These are phyloP conservation scores for Pristionchus exspectatus DNA, from an alignment of 2,888 invertebrate species.

Conservation along the genomic window DNA sequence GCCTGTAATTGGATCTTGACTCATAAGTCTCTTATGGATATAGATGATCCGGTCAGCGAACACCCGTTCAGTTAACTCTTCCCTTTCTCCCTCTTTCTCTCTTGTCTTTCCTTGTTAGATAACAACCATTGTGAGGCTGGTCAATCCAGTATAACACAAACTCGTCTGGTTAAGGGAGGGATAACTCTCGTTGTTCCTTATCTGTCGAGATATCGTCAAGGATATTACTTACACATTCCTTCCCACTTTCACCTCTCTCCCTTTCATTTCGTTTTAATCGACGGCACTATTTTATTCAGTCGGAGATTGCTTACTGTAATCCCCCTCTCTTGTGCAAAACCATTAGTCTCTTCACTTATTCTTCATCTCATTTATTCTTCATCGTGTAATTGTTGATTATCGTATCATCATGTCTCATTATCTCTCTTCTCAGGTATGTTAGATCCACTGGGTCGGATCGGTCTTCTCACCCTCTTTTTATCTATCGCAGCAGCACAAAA, in stretches of 20 bases:
- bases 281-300: background rate
- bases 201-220: conserved; percentile 40
- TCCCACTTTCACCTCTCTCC: conserved; percentile 26
- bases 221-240: conserved; percentile 47
- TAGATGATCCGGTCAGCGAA: background rate
- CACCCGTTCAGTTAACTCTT: conserved; percentile 47
- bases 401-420: background rate
- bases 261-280: conserved; percentile 40
- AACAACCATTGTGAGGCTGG: conserved; percentile 30
- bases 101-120: conserved; percentile 49
- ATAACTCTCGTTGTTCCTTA: conserved; percentile 23
- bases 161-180: background rate
- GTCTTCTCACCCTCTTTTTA: background rate
- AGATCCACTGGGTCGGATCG: conserved; percentile 46
- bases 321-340: background rate
- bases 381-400: background rate
- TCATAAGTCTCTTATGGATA: background rate
- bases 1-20: background rate
- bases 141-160: conserved; percentile 46
- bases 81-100: background rate
- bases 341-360: background rate
- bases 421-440: background rate
- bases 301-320: background rate
- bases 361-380: background rate
- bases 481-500: background rate